Evolutionary conservation across 2,888 invertebrate genomes (phyloP), one percentile per base, ranked within the genome.

Genomic region (Hypomecis atomaria): DNA sequence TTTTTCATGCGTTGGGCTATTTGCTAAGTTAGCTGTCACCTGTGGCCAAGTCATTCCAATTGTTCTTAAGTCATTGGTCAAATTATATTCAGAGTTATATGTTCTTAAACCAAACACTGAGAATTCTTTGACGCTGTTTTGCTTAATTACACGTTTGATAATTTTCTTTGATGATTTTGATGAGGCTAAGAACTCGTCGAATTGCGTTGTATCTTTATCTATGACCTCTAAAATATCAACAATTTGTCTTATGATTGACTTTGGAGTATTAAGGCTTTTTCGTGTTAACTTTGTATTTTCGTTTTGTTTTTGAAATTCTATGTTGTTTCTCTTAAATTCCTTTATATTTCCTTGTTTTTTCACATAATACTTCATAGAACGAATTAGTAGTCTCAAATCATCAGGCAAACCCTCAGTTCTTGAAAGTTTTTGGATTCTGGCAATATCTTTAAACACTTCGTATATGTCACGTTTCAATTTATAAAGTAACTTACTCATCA

Each of bases 401-500:
- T 78, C 67, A 1, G 84, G 79, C 3, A 87, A 11, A 5, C 71
- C 65, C 0, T 70, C 59, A 10, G 56, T 61, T 48, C 74, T 67
- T 34, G 75, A 71, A 6, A 76, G 40, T 66, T 75, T 81, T 73
- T 84, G 78, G 55, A 89, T 78, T 9, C 52, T 62, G 13, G 74
- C 62, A 10, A 88, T 70, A 65, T 87, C 86, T 71, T 53, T 78
- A 34, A 88, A 72, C 1, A 87, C 84, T 73, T 84, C 82, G 36
- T 80, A 79, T 37, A 89, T 79, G 63, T 89, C 87, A 36, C 55
- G 70, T 79, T 84, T 86, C n/a, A 89, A 66, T 73, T 86, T 88
- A 6, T 69, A 68, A 6, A 82, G 45, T n/a, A 81, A 76, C 56
- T 79, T 81, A 4, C 83, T 74, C 40, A 77, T 49, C 1, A 61